These are phyloP conservation scores for Morone saxatilis DNA, from an alignment of 2,113 vertebrate species.

Conservation along the genomic window DNA sequence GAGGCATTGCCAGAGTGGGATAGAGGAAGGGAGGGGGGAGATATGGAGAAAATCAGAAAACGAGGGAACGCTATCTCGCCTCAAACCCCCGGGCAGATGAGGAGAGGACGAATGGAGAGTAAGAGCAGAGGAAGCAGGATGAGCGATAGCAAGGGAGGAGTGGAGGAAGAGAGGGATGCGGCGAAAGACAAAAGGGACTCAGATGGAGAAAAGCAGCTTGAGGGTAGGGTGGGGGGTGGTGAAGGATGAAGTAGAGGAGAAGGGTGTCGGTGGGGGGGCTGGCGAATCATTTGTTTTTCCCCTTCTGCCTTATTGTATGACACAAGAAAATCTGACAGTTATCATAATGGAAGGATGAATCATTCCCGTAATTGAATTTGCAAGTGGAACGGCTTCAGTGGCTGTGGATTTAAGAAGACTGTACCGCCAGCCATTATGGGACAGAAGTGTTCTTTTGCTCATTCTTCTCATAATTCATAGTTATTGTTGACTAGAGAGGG, in stretches of 20 bases:
- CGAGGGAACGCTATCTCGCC: conserved; percentile 62
- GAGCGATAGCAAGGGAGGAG: conserved; percentile 57
- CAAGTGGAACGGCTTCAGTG: conserved; percentile 77
- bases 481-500: conserved; percentile 42
- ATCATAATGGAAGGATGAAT: conserved; percentile 84
- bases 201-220: conserved; percentile 60
- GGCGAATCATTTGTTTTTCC: conserved; percentile 79
- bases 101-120: conserved; percentile 64
- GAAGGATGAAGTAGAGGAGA: conserved; percentile 52
- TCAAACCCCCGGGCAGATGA: conserved; percentile 63
- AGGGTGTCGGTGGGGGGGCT: conserved; percentile 39
- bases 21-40: background rate
- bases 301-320: conserved; percentile 77
- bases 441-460: conserved; percentile 58
- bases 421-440: conserved; percentile 49
- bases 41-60: conserved; percentile 60
- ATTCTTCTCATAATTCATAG: conserved; percentile 58
- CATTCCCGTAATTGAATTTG: conserved; percentile 84
- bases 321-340: conserved; percentile 85
- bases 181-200: conserved; percentile 52
- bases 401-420: conserved; percentile 68
- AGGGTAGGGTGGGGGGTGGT: conserved; percentile 39
- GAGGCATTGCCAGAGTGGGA: conserved; percentile 28
- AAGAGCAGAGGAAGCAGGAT: conserved; percentile 61
- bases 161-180: conserved; percentile 45